Conservation (phyloP, 1,140 invertebrate genomes). For the Augochlora pura region DNA sequence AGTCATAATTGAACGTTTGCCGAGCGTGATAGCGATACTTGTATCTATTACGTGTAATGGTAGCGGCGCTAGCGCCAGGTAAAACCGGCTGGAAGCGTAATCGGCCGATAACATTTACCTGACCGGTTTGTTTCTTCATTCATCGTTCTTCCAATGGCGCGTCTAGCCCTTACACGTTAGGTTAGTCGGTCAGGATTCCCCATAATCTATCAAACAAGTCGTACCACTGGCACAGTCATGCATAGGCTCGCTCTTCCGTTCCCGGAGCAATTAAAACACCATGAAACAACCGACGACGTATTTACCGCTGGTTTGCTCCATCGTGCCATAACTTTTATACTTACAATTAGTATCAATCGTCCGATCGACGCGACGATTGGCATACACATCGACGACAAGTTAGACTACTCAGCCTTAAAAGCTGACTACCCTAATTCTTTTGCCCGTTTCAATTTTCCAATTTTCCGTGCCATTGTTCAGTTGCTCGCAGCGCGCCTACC, state of each 20-base stretch:
- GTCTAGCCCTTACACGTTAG: constrained; percentile 31
- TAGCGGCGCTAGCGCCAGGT: constrained; percentile 38
- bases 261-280: background rate
- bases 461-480: no score
- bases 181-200: constrained; percentile 46
- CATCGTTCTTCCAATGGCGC: constrained; percentile 44
- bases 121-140: constrained; percentile 53
- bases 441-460: no score
- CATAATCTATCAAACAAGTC: constrained; percentile 4
- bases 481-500: no score
- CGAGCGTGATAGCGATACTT: constrained; percentile 1
- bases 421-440: no score
- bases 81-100: constrained; percentile 48
- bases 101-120: constrained; percentile 58
- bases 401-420: no score
- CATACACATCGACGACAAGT: no score
- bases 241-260: background rate
- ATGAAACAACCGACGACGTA: no score
- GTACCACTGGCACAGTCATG: constrained; percentile 3
- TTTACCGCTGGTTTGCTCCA: no score
- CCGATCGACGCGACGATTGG: no score
- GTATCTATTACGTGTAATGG: constrained; percentile 16
- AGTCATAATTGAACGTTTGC: constrained; percentile 37
- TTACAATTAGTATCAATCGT: no score
- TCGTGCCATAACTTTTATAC: no score